Conservation (phyloP, 2,113 vertebrate species). For the Delphinapterus leucas region DNA sequence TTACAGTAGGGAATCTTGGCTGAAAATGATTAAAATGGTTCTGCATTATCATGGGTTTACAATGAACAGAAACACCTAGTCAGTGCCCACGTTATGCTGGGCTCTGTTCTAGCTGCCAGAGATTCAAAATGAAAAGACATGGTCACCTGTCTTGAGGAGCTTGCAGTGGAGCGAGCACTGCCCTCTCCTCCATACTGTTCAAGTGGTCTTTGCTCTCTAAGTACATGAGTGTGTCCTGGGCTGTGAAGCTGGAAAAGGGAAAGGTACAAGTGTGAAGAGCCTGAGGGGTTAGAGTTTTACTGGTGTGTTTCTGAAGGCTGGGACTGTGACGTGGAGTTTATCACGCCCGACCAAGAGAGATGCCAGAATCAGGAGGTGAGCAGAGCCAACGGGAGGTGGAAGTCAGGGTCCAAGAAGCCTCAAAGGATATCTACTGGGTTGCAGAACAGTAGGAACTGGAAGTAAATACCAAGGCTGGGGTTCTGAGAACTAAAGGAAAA, state of each 20-base stretch:
- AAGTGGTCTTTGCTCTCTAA: not conserved
- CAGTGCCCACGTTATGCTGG: not conserved
- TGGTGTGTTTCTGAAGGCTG: not conserved
- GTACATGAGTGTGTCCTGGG: not conserved
- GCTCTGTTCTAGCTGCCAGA: not conserved
- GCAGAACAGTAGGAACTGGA: not conserved
- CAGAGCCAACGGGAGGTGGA: not conserved
- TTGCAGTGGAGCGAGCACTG: fast-evolving
- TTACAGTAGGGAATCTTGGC: not conserved
- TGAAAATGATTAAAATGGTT: not conserved
- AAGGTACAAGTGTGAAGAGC: not conserved
- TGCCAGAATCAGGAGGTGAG: not conserved
- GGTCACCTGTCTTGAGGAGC: not conserved
- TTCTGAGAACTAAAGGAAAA: not conserved
- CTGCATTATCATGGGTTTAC: not conserved
- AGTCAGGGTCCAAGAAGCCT: not conserved
- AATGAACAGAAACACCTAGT: not conserved
- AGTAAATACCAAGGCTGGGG: not conserved
- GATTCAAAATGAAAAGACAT: not conserved
- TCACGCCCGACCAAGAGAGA: not conserved
- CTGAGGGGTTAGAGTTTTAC: not conserved
- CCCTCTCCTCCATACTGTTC: not conserved
- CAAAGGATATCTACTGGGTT: not conserved
- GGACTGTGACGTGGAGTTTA: not conserved
- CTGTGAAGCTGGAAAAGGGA: not conserved